phyloP scores from a whole-genome alignment of 2,797 vertebrate genomes.

The Sebastes elongatus region DNA sequence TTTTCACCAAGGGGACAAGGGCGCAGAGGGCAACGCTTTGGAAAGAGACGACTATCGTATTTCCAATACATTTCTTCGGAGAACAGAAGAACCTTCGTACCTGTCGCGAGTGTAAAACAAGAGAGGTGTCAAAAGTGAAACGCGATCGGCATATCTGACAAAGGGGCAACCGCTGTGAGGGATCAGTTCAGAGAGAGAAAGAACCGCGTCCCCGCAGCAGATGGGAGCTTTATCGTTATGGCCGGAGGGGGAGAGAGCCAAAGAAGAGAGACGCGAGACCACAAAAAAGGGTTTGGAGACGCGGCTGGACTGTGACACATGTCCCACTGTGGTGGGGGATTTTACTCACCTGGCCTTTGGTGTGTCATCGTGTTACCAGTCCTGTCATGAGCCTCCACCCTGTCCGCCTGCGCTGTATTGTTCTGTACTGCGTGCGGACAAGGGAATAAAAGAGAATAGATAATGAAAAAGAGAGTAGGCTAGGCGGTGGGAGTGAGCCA shows the following conservation, averaged over 20 bases:
- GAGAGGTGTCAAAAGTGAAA: conserved; percentile 84
- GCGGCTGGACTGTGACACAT: conserved; percentile 81
- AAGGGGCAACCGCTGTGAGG: conserved; percentile 72
- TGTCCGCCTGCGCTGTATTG: conserved; percentile 72
- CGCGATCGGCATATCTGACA: conserved; percentile 75
- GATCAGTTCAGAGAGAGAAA: conserved; percentile 76
- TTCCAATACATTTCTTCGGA: conserved; percentile 67
- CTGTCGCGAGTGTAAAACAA: conserved; percentile 71
- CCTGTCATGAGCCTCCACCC: conserved; percentile 73
- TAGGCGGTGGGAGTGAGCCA: conserved; percentile 68
- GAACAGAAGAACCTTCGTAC: conserved; percentile 74
- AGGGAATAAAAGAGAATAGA: conserved; percentile 71
- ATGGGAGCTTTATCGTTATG: conserved; percentile 76
- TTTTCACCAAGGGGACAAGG: conserved; percentile 54
- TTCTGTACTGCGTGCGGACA: conserved; percentile 59
- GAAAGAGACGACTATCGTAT: conserved; percentile 55
- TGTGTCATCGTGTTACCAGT: conserved; percentile 83
- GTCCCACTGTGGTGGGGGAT: conserved; percentile 70
- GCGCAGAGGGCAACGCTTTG: conserved; percentile 55
- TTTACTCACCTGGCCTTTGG: conserved; percentile 79
- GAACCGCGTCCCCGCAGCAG: conserved; percentile 70
- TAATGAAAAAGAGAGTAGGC: conserved; percentile 62
- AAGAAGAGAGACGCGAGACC: conserved; percentile 65
- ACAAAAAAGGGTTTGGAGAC: conserved; percentile 76
- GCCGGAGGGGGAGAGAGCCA: conserved; percentile 63